Evolutionary conservation across 2,888 invertebrate genomes (phyloP), one percentile per base, ranked within the genome.

Genomic region (Chrysomela aeneicollis): DNA sequence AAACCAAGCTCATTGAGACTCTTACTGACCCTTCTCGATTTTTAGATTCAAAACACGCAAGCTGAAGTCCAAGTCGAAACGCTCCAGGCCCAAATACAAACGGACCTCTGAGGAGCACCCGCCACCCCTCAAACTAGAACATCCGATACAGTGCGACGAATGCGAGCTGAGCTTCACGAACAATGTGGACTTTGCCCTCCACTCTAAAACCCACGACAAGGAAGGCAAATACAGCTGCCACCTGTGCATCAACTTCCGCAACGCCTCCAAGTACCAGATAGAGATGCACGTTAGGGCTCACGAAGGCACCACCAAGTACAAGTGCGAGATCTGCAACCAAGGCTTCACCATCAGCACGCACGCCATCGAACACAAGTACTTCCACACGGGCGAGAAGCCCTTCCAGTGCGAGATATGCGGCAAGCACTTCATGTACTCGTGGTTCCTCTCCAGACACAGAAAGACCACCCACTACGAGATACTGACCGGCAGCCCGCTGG

Each of bases 371-470:
- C 81, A 81, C 64, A 81, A 81, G 69, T 78, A 81, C 63, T 80
- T 79, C 64, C 87, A 87, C 63, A 86, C 85, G 0, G 87, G 87
- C 0, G 87, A 87, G 63, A 76, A 74, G 46, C 73, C 73, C 0
- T 76, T 73, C 54, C 73, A 70, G 21, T 73, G 74, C 47, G 74
- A 74, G 64, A 74, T 73, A 12, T 73, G 74, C 54, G 86, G 85
- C 42, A 86, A 86, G 67, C 84, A 85, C 35, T 86, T 86, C 63
- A 86, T 85, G 77, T 82, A 80, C 66, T 79, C 81, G 0, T 86
- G 87, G 74, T 86, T 87, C 67, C 74, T 87, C 15, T 84, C 84
- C 3, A 81, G 85, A 0, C 87, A 88, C 69, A 79, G 83, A 1
- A 83, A 82, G 53, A 78, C 82, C 0, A 82, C 84, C 0, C 87